Evolutionary conservation across 2,888 invertebrate genomes (phyloP), one percentile per base, ranked within the genome.

Genomic region (Unio pictorum): DNA sequence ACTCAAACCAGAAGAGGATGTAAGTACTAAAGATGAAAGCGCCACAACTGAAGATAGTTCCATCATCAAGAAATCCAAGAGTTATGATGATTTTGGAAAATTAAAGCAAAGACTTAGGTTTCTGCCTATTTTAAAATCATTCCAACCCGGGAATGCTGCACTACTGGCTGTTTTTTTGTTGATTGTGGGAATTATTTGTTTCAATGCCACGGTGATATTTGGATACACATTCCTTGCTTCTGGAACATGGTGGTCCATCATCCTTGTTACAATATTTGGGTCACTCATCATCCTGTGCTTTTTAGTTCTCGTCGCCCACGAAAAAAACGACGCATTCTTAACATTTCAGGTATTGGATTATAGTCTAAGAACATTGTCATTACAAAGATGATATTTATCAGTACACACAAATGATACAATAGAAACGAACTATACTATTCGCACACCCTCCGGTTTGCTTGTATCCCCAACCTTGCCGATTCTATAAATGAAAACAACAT

Each of bases 61-160:
- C 17, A 85, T 86, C 57, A 72, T 87, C 28, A 78, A 81, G 64
- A 82, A 84, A 67, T 87, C 87, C 17, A 87, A 91, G 87, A 86
- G 90, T 64, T 82, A 91, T 67, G 90, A 91, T 34, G 90, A 91
- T 62, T 90, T 95, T n/a, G 96, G 96, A 4, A 93, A 94, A 28
- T 90, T 96, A 55, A 93, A 94, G 69, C 91, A 94, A 0, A 84
- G 80, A 45, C 95, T 94, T 83, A 92, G 93, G 28, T 94, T 95
- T 93, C 86, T 96, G 71, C 94, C 94, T 72, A 93, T 94, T 0
- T 91, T 94, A 2, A 94, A 94, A 0, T 93, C 93, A n/a, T 93
- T 94, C 74, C 93, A 94, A 55, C 94, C 95, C 0, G 96, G 96
- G 0, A 92, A 93, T 15, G 94, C 94, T 0, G 95, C 95, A 0